Base-by-base conservation (phyloP, 2,888 invertebrate species). In the Thelaira solivaga region DNA sequence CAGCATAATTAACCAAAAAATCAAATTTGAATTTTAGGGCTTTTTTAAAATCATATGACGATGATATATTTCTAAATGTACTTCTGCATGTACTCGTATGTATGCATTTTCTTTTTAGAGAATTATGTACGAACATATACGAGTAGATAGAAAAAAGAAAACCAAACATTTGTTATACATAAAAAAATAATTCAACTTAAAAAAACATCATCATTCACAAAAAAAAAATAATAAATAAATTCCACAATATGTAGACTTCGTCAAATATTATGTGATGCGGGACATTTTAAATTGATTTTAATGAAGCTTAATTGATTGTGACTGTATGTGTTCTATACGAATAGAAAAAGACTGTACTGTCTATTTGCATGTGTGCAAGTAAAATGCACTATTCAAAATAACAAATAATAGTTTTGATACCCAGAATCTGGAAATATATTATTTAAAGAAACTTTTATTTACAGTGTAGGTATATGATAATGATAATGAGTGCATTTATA, bases 241-340 rank as follows among this genome's bases (percentile, higher is more conserved):
- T 78, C 78, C 78, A 78, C 61, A 78, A 64, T 53, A 75, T 74
- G 75, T 78, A 73, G 74, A 74, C 77, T 68, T 47, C 77, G 69
- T 72, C 72, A 72, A 67, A 73, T 67, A 73, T 73, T 77, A 73
- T 73, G 47, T 73, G 77, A 89, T 89, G 89, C 88, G 89, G 89
- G 89, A 88, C 83, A 86, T 85, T 89, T 88, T 78, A 78, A 89
- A 89, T 89, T 89, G 88, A 87, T 88, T 86, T 89, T 89, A 89
- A 89, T 87, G 86, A 89, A 87, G 85, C 88, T 89, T 88, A 89
- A 89, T 89, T 89, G 89, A 81, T 80, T 84, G 86, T 82, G 59
- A 73, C 73, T 83, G 89, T 89, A 83, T 87, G 83, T 82, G 87
- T 80, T 4, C 36, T 74, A 69, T 64, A 57, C 39, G 39, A 67